phyloP scores from a whole-genome alignment of 2,797 vertebrate species.

The Mallotus villosus region DNA sequence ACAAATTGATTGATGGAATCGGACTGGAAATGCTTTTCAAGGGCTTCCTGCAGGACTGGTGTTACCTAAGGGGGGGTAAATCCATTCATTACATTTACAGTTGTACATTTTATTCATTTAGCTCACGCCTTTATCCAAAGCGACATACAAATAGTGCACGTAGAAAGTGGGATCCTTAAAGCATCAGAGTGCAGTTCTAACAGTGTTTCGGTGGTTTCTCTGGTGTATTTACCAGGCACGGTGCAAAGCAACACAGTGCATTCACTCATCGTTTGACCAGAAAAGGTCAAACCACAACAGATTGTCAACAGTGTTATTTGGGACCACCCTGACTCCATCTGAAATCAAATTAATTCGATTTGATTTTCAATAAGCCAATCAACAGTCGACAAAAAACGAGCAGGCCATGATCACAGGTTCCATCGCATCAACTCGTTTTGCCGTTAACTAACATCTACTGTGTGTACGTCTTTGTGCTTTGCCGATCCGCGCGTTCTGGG shows the following conservation, averaged over 20 bases:
- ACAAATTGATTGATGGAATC: slow-evolving; percentile 53
- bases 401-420: not conserved
- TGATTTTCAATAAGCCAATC: not conserved
- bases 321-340: not conserved
- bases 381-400: not conserved
- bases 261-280: slow-evolving; percentile 15
- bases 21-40: slow-evolving; percentile 57
- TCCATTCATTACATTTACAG: not conserved
- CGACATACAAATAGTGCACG: no score
- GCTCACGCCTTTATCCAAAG: no score
- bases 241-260: slow-evolving; percentile 18
- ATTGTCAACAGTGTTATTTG: slow-evolving; percentile 1
- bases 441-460: not conserved
- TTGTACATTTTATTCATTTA: no score
- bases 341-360: no score
- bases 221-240: no score
- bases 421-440: not conserved
- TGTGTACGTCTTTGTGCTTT: slow-evolving; percentile 19
- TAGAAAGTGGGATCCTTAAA: no score
- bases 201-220: no score
- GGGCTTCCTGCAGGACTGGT: slow-evolving; percentile 53
- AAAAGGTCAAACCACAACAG: slow-evolving; percentile 10
- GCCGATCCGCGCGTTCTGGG: slow-evolving; percentile 12
- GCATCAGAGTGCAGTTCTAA: no score
- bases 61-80: slow-evolving; percentile 51